Evolutionary conservation across 92 coral and sea anemone genomes (phyloP), one percentile per base, ranked within the genome.

Genomic region (Parazoanthus swiftii): DNA sequence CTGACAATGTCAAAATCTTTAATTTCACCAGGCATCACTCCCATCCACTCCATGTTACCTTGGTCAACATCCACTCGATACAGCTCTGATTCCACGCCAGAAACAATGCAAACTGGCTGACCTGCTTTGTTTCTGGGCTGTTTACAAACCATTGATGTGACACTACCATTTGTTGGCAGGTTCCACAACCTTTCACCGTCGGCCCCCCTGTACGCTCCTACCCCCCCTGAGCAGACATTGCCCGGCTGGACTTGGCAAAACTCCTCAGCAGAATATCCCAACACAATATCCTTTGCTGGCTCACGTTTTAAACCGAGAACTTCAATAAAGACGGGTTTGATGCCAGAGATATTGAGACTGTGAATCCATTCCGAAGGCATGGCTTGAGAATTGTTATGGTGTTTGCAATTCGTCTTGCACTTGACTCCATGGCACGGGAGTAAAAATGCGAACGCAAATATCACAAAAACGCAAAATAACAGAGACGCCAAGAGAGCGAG

Each of bases 391-490:
- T 65, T 11, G 59, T 54, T 54, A 54, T 54, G 54, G 36, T 71
- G 85, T 58, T 89, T 89, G 36, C 97, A 94, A 14, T 82, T 74
- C 48, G 92, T 88, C 85, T 88, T 87, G 39, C 98, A 95, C 74
- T 90, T 86, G 20, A 86, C 89, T 70, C 88, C 91, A 77, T 95
- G 98, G 72, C 98, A 95, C 14, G 98, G 98, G 6, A 95, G 90
- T 38, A 95, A 82, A 82, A 95, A 93, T 3, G 98, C 98, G 56
- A 95, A 95, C 0, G 96, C 94, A 76, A 95, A 95, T 13, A 95
- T 89, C n/a, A 95, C 94, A 82, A 95, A 93, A 38, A 95, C 95
- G 85, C 98, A 95, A 9, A 93, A 92, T 37, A 95, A 71, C 5
- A 95, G 81, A 6, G 98, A 92, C 43, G 90, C 98, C 3, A 93